Evolutionary conservation across 2,888 invertebrate genomes (phyloP).

Genomic region (Coronaproctus castanopsis): DNA sequence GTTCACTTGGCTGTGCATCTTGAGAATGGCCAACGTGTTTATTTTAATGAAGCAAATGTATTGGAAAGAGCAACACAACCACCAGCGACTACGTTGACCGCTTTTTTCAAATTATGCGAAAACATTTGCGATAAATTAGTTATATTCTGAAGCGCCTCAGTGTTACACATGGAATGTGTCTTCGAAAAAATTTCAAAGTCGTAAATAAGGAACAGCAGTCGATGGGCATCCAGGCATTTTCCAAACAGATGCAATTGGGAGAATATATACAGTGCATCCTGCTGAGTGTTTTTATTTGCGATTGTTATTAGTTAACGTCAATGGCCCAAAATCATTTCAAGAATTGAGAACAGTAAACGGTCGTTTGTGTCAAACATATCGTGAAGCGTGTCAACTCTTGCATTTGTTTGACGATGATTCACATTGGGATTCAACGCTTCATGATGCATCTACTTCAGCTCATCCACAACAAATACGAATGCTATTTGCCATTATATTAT

Average conservation of each 20-base stretch:
- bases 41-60: too few relatives aligned
- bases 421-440: background rate
- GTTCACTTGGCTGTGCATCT: too few relatives aligned
- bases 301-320: background rate
- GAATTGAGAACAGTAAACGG: background rate
- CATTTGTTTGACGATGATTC: background rate
- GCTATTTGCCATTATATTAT: background rate
- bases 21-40: too few relatives aligned
- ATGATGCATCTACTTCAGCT: background rate
- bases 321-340: background rate
- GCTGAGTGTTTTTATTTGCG: background rate
- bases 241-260: background rate
- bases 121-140: background rate
- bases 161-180: background rate
- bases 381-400: background rate
- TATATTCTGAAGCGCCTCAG: background rate
- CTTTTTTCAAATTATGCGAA: background rate
- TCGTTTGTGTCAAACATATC: background rate
- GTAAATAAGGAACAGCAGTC: background rate
- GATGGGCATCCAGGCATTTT: background rate
- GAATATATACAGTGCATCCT: background rate
- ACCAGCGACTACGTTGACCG: background rate
- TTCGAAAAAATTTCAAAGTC: background rate
- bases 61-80: background rate
- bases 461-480: background rate